Evolutionary conservation across 2,113 vertebrate species (phyloP).

Genomic region (Odontesthes bonariensis): DNA sequence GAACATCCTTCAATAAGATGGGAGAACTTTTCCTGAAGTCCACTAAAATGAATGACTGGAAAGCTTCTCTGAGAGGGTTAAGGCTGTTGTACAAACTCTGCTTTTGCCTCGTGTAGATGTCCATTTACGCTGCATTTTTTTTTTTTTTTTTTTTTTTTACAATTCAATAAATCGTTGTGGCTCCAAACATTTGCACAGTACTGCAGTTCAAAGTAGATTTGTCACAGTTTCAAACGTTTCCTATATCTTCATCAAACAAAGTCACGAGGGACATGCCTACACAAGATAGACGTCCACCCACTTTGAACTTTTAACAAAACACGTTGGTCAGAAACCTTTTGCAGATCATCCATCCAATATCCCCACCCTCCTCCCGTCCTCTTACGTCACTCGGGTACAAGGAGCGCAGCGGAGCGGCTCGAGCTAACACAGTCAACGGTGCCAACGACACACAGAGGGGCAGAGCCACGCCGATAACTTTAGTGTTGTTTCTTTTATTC

Average conservation of each 20-base stretch:
- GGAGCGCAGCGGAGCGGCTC: conserved; percentile 44
- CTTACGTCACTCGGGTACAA: conserved; percentile 66
- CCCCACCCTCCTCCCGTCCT: neutral
- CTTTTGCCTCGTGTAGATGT: too few species aligned
- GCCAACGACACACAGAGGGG: conserved; percentile 9
- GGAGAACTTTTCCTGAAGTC: too few species aligned
- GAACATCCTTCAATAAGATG: too few species aligned
- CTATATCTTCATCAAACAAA: neutral
- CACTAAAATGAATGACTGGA: too few species aligned
- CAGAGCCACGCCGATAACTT: neutral
- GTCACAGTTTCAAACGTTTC: neutral
- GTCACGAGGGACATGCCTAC: too few species aligned
- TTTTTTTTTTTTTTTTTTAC: too few species aligned
- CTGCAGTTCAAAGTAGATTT: neutral
- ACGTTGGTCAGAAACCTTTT: neutral
- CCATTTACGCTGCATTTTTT: too few species aligned
- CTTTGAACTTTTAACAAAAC: neutral
- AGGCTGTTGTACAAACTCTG: too few species aligned
- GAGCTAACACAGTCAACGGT: conserved; percentile 22
- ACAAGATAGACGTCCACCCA: too few species aligned
- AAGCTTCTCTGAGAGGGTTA: too few species aligned
- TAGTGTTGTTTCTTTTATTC: neutral
- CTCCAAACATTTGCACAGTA: neutral
- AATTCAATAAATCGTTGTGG: neutral
- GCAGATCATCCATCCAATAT: neutral